These are phyloP conservation scores for Bugulina stolonifera DNA, from an alignment of 2,888 invertebrate genomes.

Conservation along the genomic window DNA sequence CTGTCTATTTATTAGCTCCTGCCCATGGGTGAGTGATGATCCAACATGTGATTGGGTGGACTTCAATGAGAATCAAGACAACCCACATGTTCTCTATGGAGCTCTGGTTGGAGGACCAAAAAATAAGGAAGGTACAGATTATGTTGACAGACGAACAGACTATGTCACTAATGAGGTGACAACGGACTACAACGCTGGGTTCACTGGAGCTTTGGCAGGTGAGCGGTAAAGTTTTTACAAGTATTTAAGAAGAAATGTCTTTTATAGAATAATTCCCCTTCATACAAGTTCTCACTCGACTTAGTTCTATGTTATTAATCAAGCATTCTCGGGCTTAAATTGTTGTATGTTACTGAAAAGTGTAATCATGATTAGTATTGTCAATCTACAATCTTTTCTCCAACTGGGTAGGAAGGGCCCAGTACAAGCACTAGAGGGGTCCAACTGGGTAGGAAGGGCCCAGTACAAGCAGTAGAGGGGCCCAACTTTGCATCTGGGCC, in stretches of 20 bases:
- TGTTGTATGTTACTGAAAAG: too few species aligned
- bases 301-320: too few species aligned
- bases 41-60: constrained; percentile 39
- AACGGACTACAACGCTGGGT: constrained; percentile 46
- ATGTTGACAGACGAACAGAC: constrained; percentile 38
- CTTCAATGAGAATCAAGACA: constrained; percentile 34
- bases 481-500: too few species aligned
- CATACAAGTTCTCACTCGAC: too few species aligned
- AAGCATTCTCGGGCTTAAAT: too few species aligned
- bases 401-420: too few species aligned
- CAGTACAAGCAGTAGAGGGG: too few species aligned
- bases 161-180: constrained; percentile 44
- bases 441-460: too few species aligned
- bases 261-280: neutral
- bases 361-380: too few species aligned
- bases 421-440: too few species aligned
- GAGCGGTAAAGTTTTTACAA: constrained; percentile 14
- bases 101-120: constrained; percentile 47
- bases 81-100: constrained; percentile 42
- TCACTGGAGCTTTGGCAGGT: constrained; percentile 47
- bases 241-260: too few species aligned
- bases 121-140: constrained; percentile 28
- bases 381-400: too few species aligned
- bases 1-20: neutral
- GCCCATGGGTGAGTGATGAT: constrained; percentile 31